Conservation (phyloP, 2,113 vertebrate species). For the Paralichthys olivaceus region DNA sequence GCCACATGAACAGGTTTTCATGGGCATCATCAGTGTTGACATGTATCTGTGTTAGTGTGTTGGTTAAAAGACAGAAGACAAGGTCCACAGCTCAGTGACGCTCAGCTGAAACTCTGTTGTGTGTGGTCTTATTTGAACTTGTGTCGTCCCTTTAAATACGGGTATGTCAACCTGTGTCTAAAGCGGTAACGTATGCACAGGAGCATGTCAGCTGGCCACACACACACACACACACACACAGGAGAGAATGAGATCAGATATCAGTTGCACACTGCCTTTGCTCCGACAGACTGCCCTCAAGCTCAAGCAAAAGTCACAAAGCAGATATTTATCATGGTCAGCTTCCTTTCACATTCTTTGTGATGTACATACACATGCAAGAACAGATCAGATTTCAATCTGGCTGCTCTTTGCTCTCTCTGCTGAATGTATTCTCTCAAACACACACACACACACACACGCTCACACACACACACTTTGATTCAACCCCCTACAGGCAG, state of each 20-base stretch:
- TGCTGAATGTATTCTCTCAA: constrained; percentile 21
- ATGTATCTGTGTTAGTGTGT: background rate
- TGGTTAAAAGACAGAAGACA: background rate
- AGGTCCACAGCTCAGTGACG: constrained; percentile 5
- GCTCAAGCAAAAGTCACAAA: constrained; percentile 25
- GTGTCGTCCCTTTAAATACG: constrained; percentile 48
- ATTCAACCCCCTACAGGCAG: constrained; percentile 49
- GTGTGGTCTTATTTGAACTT: constrained; percentile 32
- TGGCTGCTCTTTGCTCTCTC: constrained; percentile 27
- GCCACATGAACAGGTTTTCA: too few relatives aligned
- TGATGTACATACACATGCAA: constrained; percentile 3
- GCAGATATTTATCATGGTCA: constrained; percentile 44
- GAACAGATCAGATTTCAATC: constrained; percentile 49
- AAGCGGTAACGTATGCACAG: constrained; percentile 41
- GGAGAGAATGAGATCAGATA: constrained; percentile 50
- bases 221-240: constrained; percentile 11
- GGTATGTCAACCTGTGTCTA: constrained; percentile 39
- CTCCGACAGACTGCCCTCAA: constrained; percentile 36
- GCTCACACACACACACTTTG: constrained; percentile 4
- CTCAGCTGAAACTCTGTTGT: constrained; percentile 25
- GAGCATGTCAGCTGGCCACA: constrained; percentile 37
- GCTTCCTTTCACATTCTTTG: constrained; percentile 51
- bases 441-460: constrained; percentile 16
- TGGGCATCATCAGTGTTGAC: background rate
- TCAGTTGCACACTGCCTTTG: constrained; percentile 35